These are phyloP conservation scores for Montipora cactus DNA, from an alignment of 64 coral and sea anemone species.

Conservation along the genomic window DNA sequence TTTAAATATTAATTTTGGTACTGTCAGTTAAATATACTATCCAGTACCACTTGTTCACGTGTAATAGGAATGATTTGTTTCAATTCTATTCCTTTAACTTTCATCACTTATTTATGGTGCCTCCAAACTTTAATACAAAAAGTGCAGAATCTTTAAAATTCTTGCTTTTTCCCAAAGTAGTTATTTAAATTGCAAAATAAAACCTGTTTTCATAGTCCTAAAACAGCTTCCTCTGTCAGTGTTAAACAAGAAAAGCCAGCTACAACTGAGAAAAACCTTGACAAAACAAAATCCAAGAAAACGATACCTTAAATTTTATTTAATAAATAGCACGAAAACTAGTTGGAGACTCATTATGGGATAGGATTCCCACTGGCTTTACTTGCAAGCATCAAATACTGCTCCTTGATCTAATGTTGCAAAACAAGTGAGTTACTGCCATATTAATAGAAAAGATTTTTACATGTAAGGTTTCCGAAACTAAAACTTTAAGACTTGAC, in stretches of 20 bases:
- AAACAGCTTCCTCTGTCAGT: background rate
- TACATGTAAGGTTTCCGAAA: slow-evolving; percentile 10
- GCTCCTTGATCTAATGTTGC: slow-evolving; percentile 6
- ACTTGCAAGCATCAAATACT: slow-evolving; percentile 37
- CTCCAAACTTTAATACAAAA: slow-evolving; percentile 36
- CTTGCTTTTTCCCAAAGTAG: background rate
- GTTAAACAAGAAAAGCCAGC: slow-evolving; percentile 20
- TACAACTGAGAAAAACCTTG: background rate
- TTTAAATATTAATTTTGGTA: slow-evolving; percentile 59
- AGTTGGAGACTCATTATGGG: background rate
- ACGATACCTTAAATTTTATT: background rate
- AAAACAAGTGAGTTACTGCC: background rate
- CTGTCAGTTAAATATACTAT: slow-evolving; percentile 57
- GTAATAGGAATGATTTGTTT: slow-evolving; percentile 10
- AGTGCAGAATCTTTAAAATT: slow-evolving; percentile 25
- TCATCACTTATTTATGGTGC: slow-evolving; percentile 12
- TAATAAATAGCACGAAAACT: slow-evolving; percentile 30
- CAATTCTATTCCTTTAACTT: slow-evolving; percentile 8
- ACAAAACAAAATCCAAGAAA: background rate
- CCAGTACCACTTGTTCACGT: slow-evolving; percentile 21
- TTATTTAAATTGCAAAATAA: slow-evolving; percentile 46
- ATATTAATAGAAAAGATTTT: slow-evolving; percentile 32
- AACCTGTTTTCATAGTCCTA: background rate
- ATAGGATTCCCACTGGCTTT: background rate
- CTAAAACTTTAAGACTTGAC: slow-evolving; percentile 47